phyloP scores from a whole-genome alignment of 2,113 vertebrate genomes.

The Scatophagus argus region DNA sequence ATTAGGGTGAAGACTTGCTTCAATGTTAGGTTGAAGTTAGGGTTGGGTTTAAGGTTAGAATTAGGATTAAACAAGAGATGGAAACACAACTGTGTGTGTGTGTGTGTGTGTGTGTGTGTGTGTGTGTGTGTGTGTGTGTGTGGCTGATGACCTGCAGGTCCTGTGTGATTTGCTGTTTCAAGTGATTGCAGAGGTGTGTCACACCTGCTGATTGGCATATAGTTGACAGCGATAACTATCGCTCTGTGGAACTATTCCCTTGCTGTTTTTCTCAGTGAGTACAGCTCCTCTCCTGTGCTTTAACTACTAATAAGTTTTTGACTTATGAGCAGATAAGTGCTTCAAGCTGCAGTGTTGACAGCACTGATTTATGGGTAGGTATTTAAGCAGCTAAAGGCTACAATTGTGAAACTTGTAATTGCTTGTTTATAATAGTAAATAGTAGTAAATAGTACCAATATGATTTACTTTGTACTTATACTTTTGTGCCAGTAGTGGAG shows the following conservation, averaged over 20 bases:
- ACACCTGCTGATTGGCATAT: constrained; percentile 38
- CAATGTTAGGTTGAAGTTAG: too few species aligned
- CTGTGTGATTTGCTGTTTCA: constrained; percentile 28
- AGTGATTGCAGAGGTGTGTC: constrained; percentile 53
- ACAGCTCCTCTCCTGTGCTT: background rate
- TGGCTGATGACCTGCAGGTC: constrained; percentile 13
- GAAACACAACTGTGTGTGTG: background rate
- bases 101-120: constrained; percentile 1
- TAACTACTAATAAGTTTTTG: background rate
- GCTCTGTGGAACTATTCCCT: background rate
- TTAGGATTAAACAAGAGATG: too few species aligned
- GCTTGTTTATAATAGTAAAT: background rate
- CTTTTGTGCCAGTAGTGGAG: background rate
- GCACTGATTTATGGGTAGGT: background rate
- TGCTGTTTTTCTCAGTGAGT: constrained; percentile 1
- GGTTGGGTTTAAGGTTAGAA: too few species aligned
- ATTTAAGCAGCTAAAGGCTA: background rate
- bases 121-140: background rate
- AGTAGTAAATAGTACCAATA: too few species aligned
- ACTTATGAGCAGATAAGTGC: constrained; percentile 7
- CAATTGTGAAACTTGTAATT: constrained; percentile 32
- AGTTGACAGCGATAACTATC: constrained; percentile 5
- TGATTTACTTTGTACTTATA: background rate
- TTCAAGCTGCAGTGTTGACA: constrained; percentile 18
- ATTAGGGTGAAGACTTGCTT: too few species aligned